Percentiles rank a stretch among this genome's conserved stretches.
phyloP scores from a whole-genome alignment of 2,888 invertebrate species.

The Drosophila conformis region DNA sequence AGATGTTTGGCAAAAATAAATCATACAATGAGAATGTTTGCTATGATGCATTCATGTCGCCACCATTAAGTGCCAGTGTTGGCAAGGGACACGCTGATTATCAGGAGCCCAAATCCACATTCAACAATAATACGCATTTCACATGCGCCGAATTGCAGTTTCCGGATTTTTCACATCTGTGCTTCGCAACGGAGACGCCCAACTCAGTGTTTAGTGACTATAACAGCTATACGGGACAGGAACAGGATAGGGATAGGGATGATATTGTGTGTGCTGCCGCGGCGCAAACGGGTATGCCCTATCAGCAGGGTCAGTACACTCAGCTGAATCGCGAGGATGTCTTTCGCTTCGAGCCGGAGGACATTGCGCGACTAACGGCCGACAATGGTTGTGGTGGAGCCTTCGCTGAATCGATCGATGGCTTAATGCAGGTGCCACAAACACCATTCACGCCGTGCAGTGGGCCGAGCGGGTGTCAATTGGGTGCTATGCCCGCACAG shows the following conservation, averaged over 20 bases:
- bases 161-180: conserved; percentile 80
- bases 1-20: conserved; percentile 49
- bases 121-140: conserved; percentile 55
- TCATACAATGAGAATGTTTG: conserved; percentile 30
- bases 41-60: conserved; percentile 71
- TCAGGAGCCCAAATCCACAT: conserved; percentile 56
- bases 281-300: conserved; percentile 56
- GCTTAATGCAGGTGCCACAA: conserved; percentile 55
- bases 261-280: conserved; percentile 63
- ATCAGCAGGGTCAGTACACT: conserved; percentile 73
- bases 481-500: conserved; percentile 1
- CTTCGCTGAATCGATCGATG: conserved; percentile 45
- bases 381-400: conserved; percentile 2
- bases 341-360: conserved; percentile 85
- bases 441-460: conserved; percentile 72
- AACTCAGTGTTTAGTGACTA: conserved; percentile 83
- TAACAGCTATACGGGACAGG: conserved; percentile 37
- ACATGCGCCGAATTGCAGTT: conserved; percentile 76
- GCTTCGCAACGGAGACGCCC: conserved; percentile 83
- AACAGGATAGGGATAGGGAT: conserved; percentile 67
- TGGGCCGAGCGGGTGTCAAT: conserved; percentile 24
- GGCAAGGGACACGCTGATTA: conserved; percentile 45
- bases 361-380: conserved; percentile 83
- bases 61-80: conserved; percentile 74
- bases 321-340: conserved; percentile 80